Percentiles rank a stretch among this genome's conserved stretches.
These are phyloP conservation scores for Pararge aegeria DNA, from an alignment of 1,140 invertebrate genomes.

Conservation along the genomic window DNA sequence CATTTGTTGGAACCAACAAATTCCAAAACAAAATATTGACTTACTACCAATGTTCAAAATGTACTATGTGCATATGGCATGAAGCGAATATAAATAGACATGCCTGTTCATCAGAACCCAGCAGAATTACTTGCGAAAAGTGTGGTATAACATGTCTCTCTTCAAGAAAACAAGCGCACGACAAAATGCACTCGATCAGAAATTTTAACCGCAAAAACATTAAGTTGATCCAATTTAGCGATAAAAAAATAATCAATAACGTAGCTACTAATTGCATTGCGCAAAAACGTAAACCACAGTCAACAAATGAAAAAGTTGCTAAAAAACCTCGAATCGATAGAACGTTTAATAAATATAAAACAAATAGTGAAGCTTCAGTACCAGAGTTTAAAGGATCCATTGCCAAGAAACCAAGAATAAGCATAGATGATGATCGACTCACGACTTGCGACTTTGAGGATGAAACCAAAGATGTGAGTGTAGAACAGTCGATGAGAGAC, in stretches of 20 bases:
- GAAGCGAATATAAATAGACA: conserved; percentile 14
- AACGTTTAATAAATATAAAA: not conserved
- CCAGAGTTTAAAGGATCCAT: too few species aligned
- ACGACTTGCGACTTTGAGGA: too few species aligned
- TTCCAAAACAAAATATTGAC: not conserved
- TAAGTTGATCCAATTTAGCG: not conserved
- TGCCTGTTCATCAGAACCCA: not conserved
- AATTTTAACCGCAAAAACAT: conserved; percentile 8
- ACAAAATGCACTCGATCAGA: conserved; percentile 1
- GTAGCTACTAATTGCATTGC: not conserved
- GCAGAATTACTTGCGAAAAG: not conserved
- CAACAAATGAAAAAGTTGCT: not conserved
- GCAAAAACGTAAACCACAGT: not conserved
- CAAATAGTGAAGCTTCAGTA: too few species aligned
- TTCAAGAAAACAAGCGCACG: conserved; percentile 1
- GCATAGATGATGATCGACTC: too few species aligned
- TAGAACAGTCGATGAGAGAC: not conserved
- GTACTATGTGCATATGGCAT: conserved; percentile 6
- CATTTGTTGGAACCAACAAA: too few species aligned
- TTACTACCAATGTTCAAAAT: conserved; percentile 21
- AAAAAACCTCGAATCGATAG: not conserved
- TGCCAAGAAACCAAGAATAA: too few species aligned
- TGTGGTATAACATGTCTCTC: conserved; percentile 14
- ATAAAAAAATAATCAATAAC: not conserved
- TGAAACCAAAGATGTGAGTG: not conserved